phyloP scores from a whole-genome alignment of 2,888 invertebrate genomes.

The Stictocephala bisonia region DNA sequence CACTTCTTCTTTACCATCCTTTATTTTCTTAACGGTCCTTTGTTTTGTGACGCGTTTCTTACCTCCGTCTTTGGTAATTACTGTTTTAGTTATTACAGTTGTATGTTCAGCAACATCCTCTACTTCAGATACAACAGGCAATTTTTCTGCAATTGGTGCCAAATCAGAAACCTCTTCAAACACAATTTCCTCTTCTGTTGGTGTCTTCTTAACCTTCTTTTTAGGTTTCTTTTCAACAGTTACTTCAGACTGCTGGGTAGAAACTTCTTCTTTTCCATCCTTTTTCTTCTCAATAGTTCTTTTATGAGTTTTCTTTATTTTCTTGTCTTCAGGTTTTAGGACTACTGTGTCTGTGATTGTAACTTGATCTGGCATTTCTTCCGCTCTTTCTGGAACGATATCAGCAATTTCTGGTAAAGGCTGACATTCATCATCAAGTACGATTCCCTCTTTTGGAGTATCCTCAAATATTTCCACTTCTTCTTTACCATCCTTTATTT shows the following conservation, averaged over 20 bases:
- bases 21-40: slow-evolving; percentile 46
- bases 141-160: slow-evolving; percentile 57
- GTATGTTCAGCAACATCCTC: not conserved
- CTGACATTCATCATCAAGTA: not conserved
- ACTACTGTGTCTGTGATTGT: slow-evolving; percentile 36
- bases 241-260: slow-evolving; percentile 44
- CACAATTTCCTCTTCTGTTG: slow-evolving; percentile 48
- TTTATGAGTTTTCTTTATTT: slow-evolving; percentile 43
- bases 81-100: slow-evolving; percentile 20
- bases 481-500: slow-evolving; percentile 48
- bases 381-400: slow-evolving; percentile 23
- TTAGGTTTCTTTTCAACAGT: slow-evolving; percentile 50
- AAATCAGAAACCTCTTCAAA: slow-evolving; percentile 58
- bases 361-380: slow-evolving; percentile 42
- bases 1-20: slow-evolving; percentile 50
- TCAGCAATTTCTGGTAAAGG: not conserved
- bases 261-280: slow-evolving; percentile 50
- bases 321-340: slow-evolving; percentile 58
- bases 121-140: slow-evolving; percentile 8
- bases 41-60: slow-evolving; percentile 37
- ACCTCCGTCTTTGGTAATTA: slow-evolving; percentile 2
- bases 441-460: slow-evolving; percentile 4
- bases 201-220: slow-evolving; percentile 33
- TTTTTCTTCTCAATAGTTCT: slow-evolving; percentile 45
- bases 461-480: slow-evolving; percentile 46